These are phyloP conservation scores for Clavelina lepadiformis DNA, from an alignment of 23 tunicate species.

Conservation along the genomic window DNA sequence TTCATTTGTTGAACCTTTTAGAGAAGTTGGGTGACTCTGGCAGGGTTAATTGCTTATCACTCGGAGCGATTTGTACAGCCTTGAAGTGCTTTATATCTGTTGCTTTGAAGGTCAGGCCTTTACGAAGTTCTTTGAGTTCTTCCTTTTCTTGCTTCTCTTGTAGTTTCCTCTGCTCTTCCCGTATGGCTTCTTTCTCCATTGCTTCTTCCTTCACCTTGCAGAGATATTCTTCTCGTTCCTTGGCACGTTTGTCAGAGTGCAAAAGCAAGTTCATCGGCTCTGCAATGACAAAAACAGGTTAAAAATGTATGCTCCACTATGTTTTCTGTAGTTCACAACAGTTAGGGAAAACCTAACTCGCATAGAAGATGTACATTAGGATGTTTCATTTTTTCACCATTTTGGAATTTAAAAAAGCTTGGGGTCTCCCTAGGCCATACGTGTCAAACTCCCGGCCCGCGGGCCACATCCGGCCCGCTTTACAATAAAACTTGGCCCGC, in stretches of 20 bases:
- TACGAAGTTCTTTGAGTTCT: conserved; percentile 13
- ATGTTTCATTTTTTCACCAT: too few species aligned
- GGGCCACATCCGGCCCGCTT: too few species aligned
- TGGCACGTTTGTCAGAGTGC: conserved; percentile 30
- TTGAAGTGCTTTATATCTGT: conserved; percentile 30
- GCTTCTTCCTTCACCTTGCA: conserved; percentile 10
- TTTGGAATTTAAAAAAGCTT: too few species aligned
- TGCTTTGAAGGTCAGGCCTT: conserved; percentile 27
- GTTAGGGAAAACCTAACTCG: too few species aligned
- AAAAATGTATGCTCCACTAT: too few species aligned
- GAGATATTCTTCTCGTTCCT: conserved; percentile 31
- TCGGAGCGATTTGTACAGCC: conserved; percentile 10
- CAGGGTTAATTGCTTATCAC: conserved; percentile 25
- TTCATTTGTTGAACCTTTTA: conserved; percentile 47
- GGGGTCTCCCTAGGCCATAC: too few species aligned
- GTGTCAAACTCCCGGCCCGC: too few species aligned
- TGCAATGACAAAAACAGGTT: too few species aligned
- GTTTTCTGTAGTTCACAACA: too few species aligned
- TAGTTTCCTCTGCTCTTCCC: background rate
- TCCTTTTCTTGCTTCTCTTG: conserved; percentile 12
- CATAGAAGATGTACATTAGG: too few species aligned
- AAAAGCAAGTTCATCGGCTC: conserved; percentile 22
- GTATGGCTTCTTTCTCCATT: conserved; percentile 1
- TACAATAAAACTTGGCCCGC: too few species aligned
- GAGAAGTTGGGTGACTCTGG: conserved; percentile 48